These are phyloP conservation scores for Acanthosepion lycidas DNA, from an alignment of 2,888 invertebrate species.

Conservation along the genomic window DNA sequence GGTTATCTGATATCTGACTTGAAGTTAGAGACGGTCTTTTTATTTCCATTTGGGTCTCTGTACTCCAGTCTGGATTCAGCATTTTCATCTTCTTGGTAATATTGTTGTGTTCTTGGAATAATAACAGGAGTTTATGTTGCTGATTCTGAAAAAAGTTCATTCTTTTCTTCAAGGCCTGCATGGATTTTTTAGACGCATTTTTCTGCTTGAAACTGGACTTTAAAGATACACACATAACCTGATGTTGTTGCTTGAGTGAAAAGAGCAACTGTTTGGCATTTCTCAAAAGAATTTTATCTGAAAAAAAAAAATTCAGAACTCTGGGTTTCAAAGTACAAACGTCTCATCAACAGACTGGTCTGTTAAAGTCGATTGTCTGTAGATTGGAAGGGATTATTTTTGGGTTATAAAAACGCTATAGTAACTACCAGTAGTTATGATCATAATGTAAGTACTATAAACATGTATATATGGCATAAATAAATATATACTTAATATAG, in stretches of 20 bases:
- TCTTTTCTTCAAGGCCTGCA: background rate
- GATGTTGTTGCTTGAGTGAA: background rate
- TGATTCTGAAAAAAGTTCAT: background rate
- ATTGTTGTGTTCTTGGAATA: background rate
- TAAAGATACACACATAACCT: background rate
- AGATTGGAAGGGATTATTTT: too few species aligned
- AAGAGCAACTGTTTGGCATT: background rate
- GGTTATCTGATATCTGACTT: background rate
- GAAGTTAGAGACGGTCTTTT: background rate
- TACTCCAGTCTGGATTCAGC: background rate
- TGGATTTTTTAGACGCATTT: background rate
- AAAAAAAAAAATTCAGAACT: background rate
- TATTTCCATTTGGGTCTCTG: background rate
- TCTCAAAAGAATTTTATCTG: background rate
- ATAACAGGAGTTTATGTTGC: background rate
- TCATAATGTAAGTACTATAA: too few species aligned
- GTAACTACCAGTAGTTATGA: too few species aligned
- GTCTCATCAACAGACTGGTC: too few species aligned
- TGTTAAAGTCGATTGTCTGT: too few species aligned
- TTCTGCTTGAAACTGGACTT: background rate
- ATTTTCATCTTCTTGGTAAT: background rate
- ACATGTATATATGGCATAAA: too few species aligned
- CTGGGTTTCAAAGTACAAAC: too few species aligned
- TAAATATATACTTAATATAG: too few species aligned
- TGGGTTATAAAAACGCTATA: too few species aligned